Evolutionary conservation across 37 sponge, comb jelly and placozoan genomes (phyloP), one percentile per base, ranked within the genome.

Genomic region (Theonella swinhoei): DNA sequence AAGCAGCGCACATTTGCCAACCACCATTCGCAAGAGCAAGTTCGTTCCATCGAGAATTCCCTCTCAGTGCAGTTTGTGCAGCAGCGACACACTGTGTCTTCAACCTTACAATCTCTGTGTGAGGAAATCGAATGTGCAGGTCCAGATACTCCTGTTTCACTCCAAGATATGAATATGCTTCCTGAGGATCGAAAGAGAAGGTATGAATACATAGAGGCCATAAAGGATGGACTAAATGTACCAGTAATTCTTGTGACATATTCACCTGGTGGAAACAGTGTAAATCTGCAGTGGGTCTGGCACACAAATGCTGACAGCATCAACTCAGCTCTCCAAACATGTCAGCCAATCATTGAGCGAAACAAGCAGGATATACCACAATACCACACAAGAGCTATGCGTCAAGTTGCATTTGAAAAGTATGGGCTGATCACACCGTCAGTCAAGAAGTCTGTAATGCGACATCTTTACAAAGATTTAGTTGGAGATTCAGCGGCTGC

Each of bases 171-270:
- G 24, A 36, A 8, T 41, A 4, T 75, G 17, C 54, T 75, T n/a
- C 77, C 78, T 29, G 30, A 22, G 42, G 70, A 85, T 77, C 61
- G 78, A 31, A 32, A 74, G 19, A 33, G 64, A 26, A 35, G 86
- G 20, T 77, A 78, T 69, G 78, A 77, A 24, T 35, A 61, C 25
- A 30, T 85, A 39, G 61, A 85, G 33, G 29, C 14, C 14, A 66
- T 83, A 26, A 83, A 83, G 43, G 22, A 74, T 23, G 83, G 83
- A 42, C 79, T 78, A 22, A n/a, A 78, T 36, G 34, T 78, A 32
- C 79, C 72, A 31, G n/a, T 72, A 5, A 65, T 79, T 33, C 42
- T 34, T 26, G 66, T 80, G 24, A 39, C 39, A 1, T 80, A 80
- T 67, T 23, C 69, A 26, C 81, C 81, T 26, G 61, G 81, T 0